Evolutionary conservation across 2,113 vertebrate species (phyloP).

Genomic region (Phodopus roborovskii): DNA sequence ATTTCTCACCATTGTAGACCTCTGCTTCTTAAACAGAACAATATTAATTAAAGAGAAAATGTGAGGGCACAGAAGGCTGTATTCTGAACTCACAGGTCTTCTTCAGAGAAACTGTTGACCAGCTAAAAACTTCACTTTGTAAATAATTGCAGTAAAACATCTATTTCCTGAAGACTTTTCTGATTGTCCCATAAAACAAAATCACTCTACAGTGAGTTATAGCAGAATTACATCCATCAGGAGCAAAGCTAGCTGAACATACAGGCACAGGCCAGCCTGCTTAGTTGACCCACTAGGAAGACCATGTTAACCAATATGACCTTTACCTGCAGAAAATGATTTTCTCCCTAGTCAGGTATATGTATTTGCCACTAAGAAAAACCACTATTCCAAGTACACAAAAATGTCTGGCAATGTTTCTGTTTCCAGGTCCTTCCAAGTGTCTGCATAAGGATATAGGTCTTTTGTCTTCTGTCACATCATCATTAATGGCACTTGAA

Average conservation of each 20-base stretch:
- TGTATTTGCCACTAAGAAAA: neutral
- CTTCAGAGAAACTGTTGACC: neutral
- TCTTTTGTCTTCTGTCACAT: conserved; percentile 21
- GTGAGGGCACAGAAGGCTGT: too few species aligned
- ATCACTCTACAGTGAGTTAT: neutral
- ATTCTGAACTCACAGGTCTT: too few species aligned
- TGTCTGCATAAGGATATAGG: neutral
- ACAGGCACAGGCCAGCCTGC: neutral
- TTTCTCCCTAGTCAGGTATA: neutral
- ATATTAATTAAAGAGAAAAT: neutral
- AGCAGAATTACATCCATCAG: neutral
- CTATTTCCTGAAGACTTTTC: neutral
- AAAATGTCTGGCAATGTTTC: neutral
- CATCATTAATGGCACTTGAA: neutral
- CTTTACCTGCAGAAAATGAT: neutral
- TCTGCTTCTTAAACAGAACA: neutral
- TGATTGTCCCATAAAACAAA: conserved; percentile 2
- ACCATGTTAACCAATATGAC: neutral
- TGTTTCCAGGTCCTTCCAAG: neutral
- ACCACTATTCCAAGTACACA: neutral
- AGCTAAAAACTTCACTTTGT: conserved; percentile 9
- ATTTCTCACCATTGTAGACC: neutral
- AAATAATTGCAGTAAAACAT: neutral
- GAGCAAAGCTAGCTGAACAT: neutral
- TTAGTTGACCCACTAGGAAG: neutral